phyloP scores from a whole-genome alignment of 2,113 vertebrate species.

The Columba livia region DNA sequence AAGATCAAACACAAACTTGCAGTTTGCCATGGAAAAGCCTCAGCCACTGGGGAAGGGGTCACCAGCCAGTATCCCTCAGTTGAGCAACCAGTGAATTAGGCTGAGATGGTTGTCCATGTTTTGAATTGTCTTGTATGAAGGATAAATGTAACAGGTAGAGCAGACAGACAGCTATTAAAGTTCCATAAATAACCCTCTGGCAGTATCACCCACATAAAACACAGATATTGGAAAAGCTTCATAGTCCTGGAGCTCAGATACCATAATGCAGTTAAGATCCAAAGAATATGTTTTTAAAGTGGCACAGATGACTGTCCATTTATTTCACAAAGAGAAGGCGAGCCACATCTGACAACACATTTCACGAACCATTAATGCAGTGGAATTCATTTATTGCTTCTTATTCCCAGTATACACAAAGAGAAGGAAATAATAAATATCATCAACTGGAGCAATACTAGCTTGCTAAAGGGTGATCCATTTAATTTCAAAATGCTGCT shows the following conservation, averaged over 20 bases:
- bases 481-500: constrained; percentile 7
- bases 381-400: constrained; percentile 41
- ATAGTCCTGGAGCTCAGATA: neutral
- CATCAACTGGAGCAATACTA: neutral
- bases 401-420: constrained; percentile 8
- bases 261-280: neutral
- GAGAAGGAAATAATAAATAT: constrained; percentile 25
- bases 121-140: neutral
- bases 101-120: neutral
- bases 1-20: neutral
- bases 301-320: neutral
- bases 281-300: neutral
- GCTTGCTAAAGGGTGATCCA: neutral
- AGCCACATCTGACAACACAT: neutral
- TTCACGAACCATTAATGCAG: constrained; percentile 9
- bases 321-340: neutral
- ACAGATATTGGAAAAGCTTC: neutral
- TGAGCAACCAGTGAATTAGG: neutral
- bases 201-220: neutral
- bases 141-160: neutral
- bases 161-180: neutral
- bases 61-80: neutral
- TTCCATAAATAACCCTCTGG: neutral
- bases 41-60: neutral
- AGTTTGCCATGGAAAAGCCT: neutral